Evolutionary conservation across 2,888 invertebrate genomes (phyloP), one percentile per base, ranked within the genome.

Genomic region (Ellobium chinense): DNA sequence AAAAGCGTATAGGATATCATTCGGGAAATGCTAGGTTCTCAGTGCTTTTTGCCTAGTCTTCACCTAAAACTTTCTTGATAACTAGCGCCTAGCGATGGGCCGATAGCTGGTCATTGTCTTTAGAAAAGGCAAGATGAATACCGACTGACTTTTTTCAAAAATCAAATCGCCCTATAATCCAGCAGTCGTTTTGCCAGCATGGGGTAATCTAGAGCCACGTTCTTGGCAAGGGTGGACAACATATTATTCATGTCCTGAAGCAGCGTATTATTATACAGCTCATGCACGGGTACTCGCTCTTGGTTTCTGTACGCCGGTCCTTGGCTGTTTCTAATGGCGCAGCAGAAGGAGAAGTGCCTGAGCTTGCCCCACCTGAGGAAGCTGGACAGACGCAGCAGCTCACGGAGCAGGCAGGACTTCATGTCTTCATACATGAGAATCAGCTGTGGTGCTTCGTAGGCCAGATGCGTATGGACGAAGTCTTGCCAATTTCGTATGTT

Each of bases 271-370:
- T 18, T 18, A n/a, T 58, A 27, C n/a, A 60, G 39, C 34, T 12
- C 21, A n/a, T 18, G 2, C 56, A 60, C n/a, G 4, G 24, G n/a
- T 29, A n/a, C 7, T 14, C 21, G n/a, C 4, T 24, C 1, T 12
- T 36, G 24, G 9, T 60, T 73, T 24, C 60, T 58, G 24, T 56
- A 69, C 12, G 24, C 70, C 9, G 36, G 27, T 24, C 54, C 62
- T 36, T 36, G n/a, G 60, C 63, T 69, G 54, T 27, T 75, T 4
- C 39, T 80, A 9, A 58, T 34, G n/a, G 39, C 75, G 54, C 54
- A 58, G 62, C 60, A 74, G 24, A 27, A n/a, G 36, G 39, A 66
- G 56, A 46, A 58, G 12, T 58, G 66, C 18, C 34, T 60, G 21
- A 36, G 21, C 12, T 27, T 66, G 39, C 54, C 4, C 14, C 27